Percentiles rank a stretch among this genome's conserved stretches.
phyloP scores from a whole-genome alignment of 2,113 vertebrate genomes.

The Harpagus bidentatus region DNA sequence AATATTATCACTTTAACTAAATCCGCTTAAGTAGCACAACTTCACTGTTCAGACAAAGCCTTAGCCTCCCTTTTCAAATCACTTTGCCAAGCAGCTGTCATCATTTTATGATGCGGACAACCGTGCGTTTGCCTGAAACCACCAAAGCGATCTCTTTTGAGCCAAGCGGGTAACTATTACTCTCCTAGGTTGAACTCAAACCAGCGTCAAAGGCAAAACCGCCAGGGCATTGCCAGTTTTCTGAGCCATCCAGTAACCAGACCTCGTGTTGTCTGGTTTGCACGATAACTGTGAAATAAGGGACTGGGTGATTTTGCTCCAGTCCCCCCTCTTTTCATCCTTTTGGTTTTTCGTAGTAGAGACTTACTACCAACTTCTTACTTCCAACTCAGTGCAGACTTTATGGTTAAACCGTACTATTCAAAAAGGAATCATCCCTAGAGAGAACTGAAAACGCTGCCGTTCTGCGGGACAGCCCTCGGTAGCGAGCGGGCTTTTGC shows the following conservation, averaged over 20 bases:
- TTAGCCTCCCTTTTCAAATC: neutral
- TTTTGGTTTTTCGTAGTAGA: accelerated
- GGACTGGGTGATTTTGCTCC: neutral
- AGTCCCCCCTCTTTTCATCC: neutral
- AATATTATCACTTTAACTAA: neutral
- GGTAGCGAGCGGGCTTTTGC: neutral
- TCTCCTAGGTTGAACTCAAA: neutral
- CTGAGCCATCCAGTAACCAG: neutral
- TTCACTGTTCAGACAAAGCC: neutral
- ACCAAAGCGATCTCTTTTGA: neutral
- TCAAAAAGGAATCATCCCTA: accelerated
- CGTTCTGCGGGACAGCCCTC: too few species aligned
- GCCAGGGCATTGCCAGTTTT: neutral
- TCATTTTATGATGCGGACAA: neutral
- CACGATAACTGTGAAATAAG: neutral
- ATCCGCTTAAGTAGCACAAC: neutral
- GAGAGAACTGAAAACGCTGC: neutral
- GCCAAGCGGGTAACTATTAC: neutral
- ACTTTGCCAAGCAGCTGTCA: neutral
- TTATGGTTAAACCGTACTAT: neutral
- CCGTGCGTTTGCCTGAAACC: neutral
- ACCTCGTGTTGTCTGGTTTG: neutral
- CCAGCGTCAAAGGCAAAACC: neutral
- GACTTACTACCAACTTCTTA: neutral
- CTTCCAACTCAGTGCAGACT: neutral